phyloP scores from a whole-genome alignment of 2,797 vertebrate species.

The Acrossocheilus fasciatus region DNA sequence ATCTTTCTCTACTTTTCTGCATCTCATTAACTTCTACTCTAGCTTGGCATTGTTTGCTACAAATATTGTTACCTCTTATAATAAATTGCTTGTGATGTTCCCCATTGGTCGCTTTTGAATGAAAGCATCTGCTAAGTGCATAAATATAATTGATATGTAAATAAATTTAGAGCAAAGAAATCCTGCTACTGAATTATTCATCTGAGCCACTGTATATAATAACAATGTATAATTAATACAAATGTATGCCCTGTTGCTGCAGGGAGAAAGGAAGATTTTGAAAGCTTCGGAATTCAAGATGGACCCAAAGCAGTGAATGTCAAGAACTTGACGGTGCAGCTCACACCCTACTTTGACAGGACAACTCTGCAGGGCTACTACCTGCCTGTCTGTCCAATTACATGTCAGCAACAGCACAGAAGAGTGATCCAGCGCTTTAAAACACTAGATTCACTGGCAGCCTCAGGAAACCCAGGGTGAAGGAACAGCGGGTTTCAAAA shows the following conservation, averaged over 20 bases:
- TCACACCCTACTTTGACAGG: conserved; percentile 9
- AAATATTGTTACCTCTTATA: not conserved
- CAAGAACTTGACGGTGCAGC: not conserved
- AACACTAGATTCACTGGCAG: not conserved
- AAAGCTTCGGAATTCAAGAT: conserved; percentile 11
- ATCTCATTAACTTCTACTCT: not conserved
- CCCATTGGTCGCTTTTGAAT: not conserved
- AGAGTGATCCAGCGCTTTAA: conserved; percentile 26
- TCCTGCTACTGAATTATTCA: conserved; percentile 1
- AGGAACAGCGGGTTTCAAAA: not conserved
- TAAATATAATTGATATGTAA: not conserved
- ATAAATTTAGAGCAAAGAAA: not conserved
- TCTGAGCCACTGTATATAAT: not conserved
- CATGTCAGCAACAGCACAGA: conserved; percentile 2
- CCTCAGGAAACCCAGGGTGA: not conserved
- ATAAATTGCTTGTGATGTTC: not conserved
- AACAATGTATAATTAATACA: conserved; percentile 31
- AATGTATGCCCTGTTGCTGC: conserved; percentile 13
- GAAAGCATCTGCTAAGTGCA: not conserved
- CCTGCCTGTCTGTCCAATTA: conserved; percentile 39
- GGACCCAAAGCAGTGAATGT: not conserved
- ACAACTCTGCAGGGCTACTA: conserved; percentile 40
- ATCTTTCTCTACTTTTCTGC: not conserved
- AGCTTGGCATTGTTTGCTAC: not conserved
- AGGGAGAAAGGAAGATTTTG: not conserved